These are phyloP conservation scores for Helostoma temminkii DNA, from an alignment of 2,797 vertebrate species.

Conservation along the genomic window DNA sequence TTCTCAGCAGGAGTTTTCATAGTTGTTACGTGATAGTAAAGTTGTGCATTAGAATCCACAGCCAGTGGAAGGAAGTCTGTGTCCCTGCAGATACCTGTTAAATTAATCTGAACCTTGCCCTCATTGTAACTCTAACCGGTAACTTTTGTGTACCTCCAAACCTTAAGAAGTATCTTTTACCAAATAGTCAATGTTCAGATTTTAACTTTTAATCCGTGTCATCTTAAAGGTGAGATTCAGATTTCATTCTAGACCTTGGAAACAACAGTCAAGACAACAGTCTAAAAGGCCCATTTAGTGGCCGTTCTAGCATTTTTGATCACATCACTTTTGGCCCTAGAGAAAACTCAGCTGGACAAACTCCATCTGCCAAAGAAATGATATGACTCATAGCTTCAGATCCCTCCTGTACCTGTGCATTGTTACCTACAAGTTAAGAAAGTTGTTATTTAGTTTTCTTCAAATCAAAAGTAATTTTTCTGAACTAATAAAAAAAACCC, in stretches of 20 bases:
- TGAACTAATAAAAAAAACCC: background rate
- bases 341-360: background rate
- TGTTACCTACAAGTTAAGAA: no score
- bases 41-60: no score
- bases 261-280: background rate
- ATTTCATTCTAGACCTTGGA: background rate
- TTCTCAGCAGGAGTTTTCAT: no score
- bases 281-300: background rate
- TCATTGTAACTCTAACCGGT: no score
- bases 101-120: no score
- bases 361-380: background rate
- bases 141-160: no score
- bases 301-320: background rate
- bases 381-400: background rate
- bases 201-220: no score
- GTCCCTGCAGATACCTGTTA: no score
- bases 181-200: no score
- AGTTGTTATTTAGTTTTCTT: background rate
- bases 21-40: no score
- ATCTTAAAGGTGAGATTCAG: background rate
- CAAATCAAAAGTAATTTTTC: background rate
- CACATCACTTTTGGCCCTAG: background rate
- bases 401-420: background rate
- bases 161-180: no score
- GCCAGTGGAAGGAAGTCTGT: no score